A percentile compares a stretch with the other conserved stretches of the same genome.
Evolutionary conservation across 1,140 invertebrate species (phyloP).

Genomic region (Euura saliciscinereae): DNA sequence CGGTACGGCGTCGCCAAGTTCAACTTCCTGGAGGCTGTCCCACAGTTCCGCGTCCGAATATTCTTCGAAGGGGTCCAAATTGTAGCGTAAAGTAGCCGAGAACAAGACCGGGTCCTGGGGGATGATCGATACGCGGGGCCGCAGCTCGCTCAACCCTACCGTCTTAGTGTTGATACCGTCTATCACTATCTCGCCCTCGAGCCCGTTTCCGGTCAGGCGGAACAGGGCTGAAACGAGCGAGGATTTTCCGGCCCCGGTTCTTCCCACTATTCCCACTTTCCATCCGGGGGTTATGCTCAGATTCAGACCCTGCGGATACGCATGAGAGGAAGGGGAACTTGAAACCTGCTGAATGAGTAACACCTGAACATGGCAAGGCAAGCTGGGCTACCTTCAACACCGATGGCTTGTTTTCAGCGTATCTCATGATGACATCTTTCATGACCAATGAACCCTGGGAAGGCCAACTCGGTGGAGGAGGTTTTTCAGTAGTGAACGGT

Average conservation of each 20-base stretch:
- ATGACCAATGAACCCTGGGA: conserved; percentile 56
- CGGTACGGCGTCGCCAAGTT: conserved; percentile 58
- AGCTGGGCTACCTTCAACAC: conserved; percentile 66
- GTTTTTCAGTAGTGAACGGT: conserved; percentile 43
- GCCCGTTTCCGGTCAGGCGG: conserved; percentile 60
- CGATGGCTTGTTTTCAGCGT: conserved; percentile 65
- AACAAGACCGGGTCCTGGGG: conserved; percentile 87
- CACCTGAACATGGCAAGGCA: background rate
- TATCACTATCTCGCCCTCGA: conserved; percentile 62
- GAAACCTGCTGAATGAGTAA: background rate
- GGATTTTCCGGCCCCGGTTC: conserved; percentile 85
- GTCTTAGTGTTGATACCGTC: conserved; percentile 70
- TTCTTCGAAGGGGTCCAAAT: conserved; percentile 82
- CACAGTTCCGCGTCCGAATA: conserved; percentile 68
- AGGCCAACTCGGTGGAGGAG: conserved; percentile 59
- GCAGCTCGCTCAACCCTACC: conserved; percentile 72
- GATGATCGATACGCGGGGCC: conserved; percentile 79
- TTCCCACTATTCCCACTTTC: conserved; percentile 76
- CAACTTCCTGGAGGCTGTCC: conserved; percentile 60
- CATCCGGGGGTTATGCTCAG: conserved; percentile 67
- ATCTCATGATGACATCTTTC: conserved; percentile 70
- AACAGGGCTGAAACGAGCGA: conserved; percentile 79
- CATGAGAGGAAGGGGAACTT: background rate
- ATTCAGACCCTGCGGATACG: conserved; percentile 58
- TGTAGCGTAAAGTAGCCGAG: conserved; percentile 78